Conservation (phyloP, 2,797 vertebrate genomes). For the Rhinatrema bivittatum region DNA sequence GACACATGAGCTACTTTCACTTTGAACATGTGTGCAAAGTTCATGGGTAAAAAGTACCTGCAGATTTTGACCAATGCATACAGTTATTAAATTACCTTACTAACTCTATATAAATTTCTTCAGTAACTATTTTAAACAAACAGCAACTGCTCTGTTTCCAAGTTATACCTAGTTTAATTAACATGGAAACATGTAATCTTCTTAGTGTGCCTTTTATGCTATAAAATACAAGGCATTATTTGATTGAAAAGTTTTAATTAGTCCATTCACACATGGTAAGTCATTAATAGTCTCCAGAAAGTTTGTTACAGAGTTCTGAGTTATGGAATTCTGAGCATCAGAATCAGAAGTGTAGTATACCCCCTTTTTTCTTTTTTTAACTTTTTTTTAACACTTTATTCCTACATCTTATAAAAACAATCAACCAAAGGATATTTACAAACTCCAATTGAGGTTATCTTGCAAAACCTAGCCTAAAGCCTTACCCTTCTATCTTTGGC, state of each 20-base stretch:
- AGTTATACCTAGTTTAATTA: slow-evolving; percentile 41
- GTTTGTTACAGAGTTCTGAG: slow-evolving; percentile 25
- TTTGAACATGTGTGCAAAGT: no score
- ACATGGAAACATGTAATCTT: slow-evolving; percentile 51
- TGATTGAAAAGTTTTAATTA: slow-evolving; percentile 45
- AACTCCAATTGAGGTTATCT: no score
- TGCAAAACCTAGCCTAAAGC: no score
- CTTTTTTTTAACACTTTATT: no score
- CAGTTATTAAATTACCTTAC: no score
- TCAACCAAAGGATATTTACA: no score
- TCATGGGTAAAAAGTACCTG: no score
- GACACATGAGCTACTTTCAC: no score
- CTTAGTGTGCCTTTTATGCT: slow-evolving; percentile 47
- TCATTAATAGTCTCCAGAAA: slow-evolving; percentile 37
- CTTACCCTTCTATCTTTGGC: no score
- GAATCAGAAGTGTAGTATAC: slow-evolving; percentile 9
- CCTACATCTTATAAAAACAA: no score
- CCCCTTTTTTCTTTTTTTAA: no score
- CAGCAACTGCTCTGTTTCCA: slow-evolving; percentile 40
- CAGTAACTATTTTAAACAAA: slow-evolving; percentile 38
- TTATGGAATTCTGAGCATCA: neutral
- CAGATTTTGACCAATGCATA: no score
- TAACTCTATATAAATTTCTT: rapidly evolving
- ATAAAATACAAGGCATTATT: slow-evolving; percentile 53
- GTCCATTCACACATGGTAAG: slow-evolving; percentile 40